These are phyloP conservation scores for Excalfactoria chinensis DNA, from an alignment of 2,113 vertebrate species.

Conservation along the genomic window DNA sequence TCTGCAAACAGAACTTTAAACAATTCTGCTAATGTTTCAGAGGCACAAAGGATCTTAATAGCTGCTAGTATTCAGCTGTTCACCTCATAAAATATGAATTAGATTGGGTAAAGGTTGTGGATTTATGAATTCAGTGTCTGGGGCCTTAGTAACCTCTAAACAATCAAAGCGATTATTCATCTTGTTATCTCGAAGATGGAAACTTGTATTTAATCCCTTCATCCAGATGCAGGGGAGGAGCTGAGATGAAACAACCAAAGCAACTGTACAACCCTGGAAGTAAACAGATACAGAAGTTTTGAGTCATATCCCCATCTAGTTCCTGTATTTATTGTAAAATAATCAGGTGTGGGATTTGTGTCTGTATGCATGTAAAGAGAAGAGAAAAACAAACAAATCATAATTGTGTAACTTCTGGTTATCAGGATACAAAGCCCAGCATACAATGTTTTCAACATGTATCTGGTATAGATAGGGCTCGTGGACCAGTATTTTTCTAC, in stretches of 20 bases:
- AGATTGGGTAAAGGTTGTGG: not conserved
- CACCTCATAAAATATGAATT: not conserved
- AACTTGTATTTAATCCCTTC: slow-evolving; percentile 25
- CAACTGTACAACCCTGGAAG: slow-evolving; percentile 28
- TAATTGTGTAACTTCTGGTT: not conserved
- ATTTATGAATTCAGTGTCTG: slow-evolving; percentile 39
- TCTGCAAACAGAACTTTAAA: not conserved
- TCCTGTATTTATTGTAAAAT: not conserved
- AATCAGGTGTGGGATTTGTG: not conserved
- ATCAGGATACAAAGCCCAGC: not conserved
- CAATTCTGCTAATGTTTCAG: slow-evolving; percentile 25
- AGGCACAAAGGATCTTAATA: slow-evolving; percentile 18
- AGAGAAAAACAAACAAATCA: too few relatives aligned
- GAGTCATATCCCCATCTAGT: not conserved
- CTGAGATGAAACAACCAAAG: not conserved
- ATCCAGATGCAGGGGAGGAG: slow-evolving; percentile 45
- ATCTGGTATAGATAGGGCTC: not conserved
- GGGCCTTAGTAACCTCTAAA: slow-evolving; percentile 41
- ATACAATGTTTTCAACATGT: not conserved
- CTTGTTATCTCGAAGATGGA: slow-evolving; percentile 41
- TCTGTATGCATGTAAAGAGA: not conserved
- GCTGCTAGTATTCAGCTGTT: slow-evolving; percentile 11
- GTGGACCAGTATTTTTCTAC: not conserved
- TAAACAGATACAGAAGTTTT: not conserved
- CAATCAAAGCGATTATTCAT: slow-evolving; percentile 37